Conservation (phyloP, 2,888 invertebrate genomes). For the Rotaria macrura region DNA sequence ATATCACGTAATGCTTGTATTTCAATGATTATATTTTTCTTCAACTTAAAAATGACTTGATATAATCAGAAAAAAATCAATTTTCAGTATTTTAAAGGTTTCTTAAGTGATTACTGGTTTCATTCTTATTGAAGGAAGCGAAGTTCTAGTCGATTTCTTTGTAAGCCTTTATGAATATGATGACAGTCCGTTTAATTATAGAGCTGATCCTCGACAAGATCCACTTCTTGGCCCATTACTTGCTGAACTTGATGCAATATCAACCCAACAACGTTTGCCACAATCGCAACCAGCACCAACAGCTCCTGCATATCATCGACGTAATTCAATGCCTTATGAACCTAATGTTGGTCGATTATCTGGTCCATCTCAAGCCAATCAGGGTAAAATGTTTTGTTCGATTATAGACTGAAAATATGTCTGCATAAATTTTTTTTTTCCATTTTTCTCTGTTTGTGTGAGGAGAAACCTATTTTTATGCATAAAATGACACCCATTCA, state of each 20-base stretch:
- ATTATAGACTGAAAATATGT: not conserved
- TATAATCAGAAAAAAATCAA: not conserved
- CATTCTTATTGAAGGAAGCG: too few relatives aligned
- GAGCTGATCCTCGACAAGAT: conserved; percentile 9
- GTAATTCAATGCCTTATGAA: not conserved
- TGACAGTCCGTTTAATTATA: not conserved
- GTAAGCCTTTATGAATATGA: not conserved
- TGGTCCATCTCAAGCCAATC: not conserved
- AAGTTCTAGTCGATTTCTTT: not conserved
- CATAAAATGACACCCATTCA: not conserved
- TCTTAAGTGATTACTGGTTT: not conserved
- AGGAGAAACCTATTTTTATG: not conserved
- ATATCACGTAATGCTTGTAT: not conserved
- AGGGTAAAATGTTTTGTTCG: not conserved
- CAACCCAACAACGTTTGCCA: not conserved
- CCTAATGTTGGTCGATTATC: not conserved
- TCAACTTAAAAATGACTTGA: not conserved
- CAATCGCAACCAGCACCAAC: not conserved
- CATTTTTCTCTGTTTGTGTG: not conserved
- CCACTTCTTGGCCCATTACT: conserved; percentile 9
- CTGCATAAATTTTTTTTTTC: not conserved
- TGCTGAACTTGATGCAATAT: not conserved
- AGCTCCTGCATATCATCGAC: not conserved
- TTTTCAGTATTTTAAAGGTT: not conserved
- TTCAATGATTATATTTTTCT: not conserved